Evolutionary conservation across 2,797 vertebrate genomes (phyloP).

Genomic region (Vipera ursinii): DNA sequence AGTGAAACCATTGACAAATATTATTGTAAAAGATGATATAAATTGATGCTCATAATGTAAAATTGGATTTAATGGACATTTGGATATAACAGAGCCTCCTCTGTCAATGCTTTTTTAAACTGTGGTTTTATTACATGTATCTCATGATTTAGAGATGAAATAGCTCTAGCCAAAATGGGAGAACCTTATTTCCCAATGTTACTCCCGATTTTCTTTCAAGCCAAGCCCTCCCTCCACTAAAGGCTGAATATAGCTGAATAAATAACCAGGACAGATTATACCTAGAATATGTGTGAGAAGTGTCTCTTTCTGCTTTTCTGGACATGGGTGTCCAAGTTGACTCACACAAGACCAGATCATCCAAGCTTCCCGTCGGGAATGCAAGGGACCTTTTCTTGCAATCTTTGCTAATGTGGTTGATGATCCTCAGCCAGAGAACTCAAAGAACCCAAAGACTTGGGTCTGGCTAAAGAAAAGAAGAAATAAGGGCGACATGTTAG

Average conservation of each 20-base stretch:
- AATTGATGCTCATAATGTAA: neutral
- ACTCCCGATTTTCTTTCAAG: neutral
- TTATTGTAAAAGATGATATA: neutral
- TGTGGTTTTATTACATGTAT: neutral
- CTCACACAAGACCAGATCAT: neutral
- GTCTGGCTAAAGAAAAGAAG: neutral
- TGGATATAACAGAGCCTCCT: neutral
- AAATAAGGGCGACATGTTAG: neutral
- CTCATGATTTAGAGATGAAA: neutral
- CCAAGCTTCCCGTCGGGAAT: constrained; percentile 12
- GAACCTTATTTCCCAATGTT: neutral
- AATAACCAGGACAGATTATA: neutral
- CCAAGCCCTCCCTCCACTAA: neutral
- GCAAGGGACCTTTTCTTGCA: neutral
- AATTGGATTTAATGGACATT: neutral
- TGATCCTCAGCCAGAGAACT: constrained; percentile 21
- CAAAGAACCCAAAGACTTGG: constrained; percentile 35
- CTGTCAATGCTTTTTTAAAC: neutral
- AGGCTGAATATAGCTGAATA: neutral
- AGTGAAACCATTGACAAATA: neutral
- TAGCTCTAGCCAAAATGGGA: neutral
- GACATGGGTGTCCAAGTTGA: neutral
- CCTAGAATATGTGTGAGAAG: neutral
- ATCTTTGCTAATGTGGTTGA: constrained; percentile 23
- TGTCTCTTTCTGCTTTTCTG: accelerated